These are phyloP conservation scores for Mnemiopsis leidyi DNA, from an alignment of 37 sponge, comb jelly and placozoan species.

Conservation along the genomic window DNA sequence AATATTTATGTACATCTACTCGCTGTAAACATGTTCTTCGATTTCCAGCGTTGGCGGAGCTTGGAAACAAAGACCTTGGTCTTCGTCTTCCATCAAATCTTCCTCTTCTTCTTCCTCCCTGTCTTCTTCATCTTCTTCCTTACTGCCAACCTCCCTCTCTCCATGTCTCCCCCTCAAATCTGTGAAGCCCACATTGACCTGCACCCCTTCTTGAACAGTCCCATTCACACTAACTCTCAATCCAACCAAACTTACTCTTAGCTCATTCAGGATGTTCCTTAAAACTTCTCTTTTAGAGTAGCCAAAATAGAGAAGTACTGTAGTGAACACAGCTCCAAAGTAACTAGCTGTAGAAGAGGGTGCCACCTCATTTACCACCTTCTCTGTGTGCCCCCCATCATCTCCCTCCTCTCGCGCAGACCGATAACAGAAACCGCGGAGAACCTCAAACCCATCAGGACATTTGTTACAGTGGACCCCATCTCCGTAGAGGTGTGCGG, in stretches of 20 bases:
- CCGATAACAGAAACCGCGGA: not conserved
- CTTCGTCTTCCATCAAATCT: not conserved
- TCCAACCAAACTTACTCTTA: not conserved
- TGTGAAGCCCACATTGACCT: not conserved
- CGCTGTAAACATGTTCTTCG: not conserved
- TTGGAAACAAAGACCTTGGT: too few relatives aligned
- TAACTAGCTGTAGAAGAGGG: not conserved
- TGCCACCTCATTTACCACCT: not conserved
- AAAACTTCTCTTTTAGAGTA: not conserved
- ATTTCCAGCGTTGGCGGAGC: not conserved
- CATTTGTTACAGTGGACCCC: slow-evolving; percentile 2
- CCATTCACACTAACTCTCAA: not conserved
- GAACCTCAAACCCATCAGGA: not conserved
- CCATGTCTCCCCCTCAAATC: slow-evolving; percentile 2
- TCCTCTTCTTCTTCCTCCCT: not conserved
- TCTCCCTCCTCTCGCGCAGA: too few relatives aligned
- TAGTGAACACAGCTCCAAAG: not conserved
- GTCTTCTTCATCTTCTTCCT: not conserved
- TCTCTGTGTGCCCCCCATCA: not conserved
- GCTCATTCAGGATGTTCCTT: not conserved
- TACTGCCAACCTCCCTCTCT: not conserved
- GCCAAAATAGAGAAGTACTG: not conserved
- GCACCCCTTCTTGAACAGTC: not conserved
- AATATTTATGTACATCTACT: not conserved
- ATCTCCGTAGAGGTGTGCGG: not conserved